Conservation (phyloP, 2,113 vertebrate species). For the Cercocebus atys region DNA sequence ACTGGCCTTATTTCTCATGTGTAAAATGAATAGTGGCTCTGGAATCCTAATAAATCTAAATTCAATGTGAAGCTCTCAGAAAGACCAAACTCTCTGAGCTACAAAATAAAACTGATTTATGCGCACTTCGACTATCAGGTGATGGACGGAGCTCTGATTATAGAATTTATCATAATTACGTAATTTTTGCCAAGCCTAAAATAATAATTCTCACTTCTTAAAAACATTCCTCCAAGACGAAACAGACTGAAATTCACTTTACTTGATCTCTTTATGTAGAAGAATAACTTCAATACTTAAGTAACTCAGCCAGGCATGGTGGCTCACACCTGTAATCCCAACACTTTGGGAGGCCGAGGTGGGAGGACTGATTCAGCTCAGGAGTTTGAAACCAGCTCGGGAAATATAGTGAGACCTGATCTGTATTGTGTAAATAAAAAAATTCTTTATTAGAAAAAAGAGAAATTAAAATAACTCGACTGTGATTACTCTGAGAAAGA, state of each 20-base stretch:
- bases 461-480: not conserved
- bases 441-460: too few species aligned
- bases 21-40: not conserved
- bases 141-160: not conserved
- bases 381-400: too few species aligned
- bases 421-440: too few species aligned
- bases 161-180: not conserved
- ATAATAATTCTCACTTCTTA: conserved; percentile 36
- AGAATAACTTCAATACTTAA: not conserved
- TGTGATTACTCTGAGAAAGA: not conserved
- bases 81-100: not conserved
- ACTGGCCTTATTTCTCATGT: not conserved
- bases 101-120: not conserved
- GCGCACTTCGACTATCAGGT: not conserved
- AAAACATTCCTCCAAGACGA: not conserved
- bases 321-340: too few species aligned
- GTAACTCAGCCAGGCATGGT: not conserved
- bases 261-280: not conserved
- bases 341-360: too few species aligned
- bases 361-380: too few species aligned
- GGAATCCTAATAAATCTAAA: not conserved
- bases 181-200: conserved; percentile 23
- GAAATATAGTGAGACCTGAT: too few species aligned
- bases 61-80: not conserved
- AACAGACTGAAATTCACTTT: not conserved